Evolutionary conservation across 2,888 invertebrate genomes (phyloP).

Genomic region (Polydrusus cervinus): DNA sequence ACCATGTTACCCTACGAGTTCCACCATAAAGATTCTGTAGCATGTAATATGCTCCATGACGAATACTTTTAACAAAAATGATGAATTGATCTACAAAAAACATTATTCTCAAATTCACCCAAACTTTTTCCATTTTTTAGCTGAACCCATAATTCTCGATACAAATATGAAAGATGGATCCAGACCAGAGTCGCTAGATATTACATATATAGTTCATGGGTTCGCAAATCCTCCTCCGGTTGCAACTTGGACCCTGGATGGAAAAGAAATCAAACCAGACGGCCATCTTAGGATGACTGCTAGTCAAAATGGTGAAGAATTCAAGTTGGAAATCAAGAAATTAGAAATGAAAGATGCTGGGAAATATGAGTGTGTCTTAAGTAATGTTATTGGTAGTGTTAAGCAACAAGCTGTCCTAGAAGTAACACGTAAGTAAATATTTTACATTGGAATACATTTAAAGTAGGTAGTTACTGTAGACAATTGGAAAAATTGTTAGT

Average conservation of each 20-base stretch:
- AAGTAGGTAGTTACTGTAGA: no score
- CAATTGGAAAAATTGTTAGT: no score
- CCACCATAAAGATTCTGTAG: no score
- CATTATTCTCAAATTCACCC: neutral
- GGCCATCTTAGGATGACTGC: slow-evolving; percentile 75
- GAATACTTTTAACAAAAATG: no score
- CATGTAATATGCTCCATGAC: no score
- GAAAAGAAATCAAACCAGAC: slow-evolving; percentile 80
- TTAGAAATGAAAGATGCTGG: slow-evolving; percentile 84
- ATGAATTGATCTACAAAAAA: slow-evolving; percentile 2
- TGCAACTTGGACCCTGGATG: slow-evolving; percentile 86
- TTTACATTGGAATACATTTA: neutral
- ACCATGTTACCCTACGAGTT: no score
- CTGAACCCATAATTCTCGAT: slow-evolving; percentile 82
- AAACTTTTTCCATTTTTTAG: slow-evolving; percentile 69
- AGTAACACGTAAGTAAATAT: slow-evolving; percentile 78
- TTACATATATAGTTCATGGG: slow-evolving; percentile 85
- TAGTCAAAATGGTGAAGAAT: slow-evolving; percentile 80
- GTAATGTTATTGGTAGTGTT: slow-evolving; percentile 88
- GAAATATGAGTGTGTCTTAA: slow-evolving; percentile 86
- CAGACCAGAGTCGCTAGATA: slow-evolving; percentile 86
- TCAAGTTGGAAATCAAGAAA: slow-evolving; percentile 82
- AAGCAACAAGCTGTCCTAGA: slow-evolving; percentile 82
- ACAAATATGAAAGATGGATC: slow-evolving; percentile 83
- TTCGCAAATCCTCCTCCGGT: slow-evolving; percentile 85